phyloP scores from a whole-genome alignment of 2,888 invertebrate genomes.

The Pogonocherus hispidulus region DNA sequence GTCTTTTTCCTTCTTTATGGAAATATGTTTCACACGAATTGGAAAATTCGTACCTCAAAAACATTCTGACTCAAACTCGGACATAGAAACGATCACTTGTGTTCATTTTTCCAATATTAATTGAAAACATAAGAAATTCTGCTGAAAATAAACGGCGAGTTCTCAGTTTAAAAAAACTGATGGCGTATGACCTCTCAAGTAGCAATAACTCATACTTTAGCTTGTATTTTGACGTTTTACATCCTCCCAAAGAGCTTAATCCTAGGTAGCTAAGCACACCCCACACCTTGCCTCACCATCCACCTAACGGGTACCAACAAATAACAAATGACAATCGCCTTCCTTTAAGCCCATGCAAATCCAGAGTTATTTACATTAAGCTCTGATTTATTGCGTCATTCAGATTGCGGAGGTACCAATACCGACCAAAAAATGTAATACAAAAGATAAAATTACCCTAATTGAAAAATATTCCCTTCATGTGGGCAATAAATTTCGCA shows the following conservation, averaged over 20 bases:
- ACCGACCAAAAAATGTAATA: conserved; percentile 7
- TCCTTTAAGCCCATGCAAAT: not conserved
- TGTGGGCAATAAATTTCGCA: conserved; percentile 12
- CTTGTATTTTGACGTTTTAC: too few species aligned
- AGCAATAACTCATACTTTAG: too few species aligned
- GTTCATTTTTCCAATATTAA: too few species aligned
- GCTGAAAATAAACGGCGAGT: too few species aligned
- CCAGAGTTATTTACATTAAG: conserved; percentile 8
- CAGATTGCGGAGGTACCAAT: conserved; percentile 4
- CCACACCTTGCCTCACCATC: not conserved
- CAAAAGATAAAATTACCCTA: conserved; percentile 16
- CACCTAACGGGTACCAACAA: not conserved
- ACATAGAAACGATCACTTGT: too few species aligned
- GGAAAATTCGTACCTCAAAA: too few species aligned
- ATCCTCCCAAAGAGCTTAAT: not conserved
- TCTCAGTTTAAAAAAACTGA: too few species aligned
- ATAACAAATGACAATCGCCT: not conserved
- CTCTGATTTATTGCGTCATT: conserved; percentile 6
- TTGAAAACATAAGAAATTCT: too few species aligned
- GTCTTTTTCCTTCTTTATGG: too few species aligned
- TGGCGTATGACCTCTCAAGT: too few species aligned
- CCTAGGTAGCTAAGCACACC: not conserved
- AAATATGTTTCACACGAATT: too few species aligned
- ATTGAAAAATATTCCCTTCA: conserved; percentile 20
- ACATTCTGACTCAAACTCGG: too few species aligned